A percentile compares a stretch with the other conserved stretches of the same genome.
These are phyloP conservation scores for Pomatorhinus ruficollis DNA, from an alignment of 2,113 vertebrate species.

Conservation along the genomic window DNA sequence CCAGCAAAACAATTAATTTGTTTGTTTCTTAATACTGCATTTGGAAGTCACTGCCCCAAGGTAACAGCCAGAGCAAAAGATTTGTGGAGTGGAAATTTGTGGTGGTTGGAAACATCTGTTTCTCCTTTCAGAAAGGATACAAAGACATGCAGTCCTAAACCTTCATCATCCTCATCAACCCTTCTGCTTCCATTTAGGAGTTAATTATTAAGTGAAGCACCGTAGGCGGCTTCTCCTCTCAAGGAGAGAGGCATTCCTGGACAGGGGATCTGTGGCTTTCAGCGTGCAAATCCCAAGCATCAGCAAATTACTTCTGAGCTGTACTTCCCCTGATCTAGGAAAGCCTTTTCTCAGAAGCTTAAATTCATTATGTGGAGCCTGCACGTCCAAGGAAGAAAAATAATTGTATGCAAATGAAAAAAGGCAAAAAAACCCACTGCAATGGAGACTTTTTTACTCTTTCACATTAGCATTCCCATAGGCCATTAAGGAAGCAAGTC, in stretches of 20 bases:
- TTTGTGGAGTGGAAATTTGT: background rate
- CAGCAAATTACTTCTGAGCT: background rate
- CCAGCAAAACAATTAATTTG: background rate
- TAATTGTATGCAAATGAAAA: background rate
- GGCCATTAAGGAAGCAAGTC: background rate
- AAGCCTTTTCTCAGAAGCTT: background rate
- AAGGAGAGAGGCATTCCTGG: background rate
- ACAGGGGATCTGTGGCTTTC: background rate
- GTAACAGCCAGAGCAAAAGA: background rate
- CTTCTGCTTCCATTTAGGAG: conserved; percentile 8
- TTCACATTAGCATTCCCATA: background rate
- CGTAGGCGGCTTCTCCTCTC: background rate
- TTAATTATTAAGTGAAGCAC: background rate
- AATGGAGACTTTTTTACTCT: background rate
- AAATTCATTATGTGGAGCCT: background rate
- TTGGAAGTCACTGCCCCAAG: background rate
- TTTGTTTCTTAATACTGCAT: background rate
- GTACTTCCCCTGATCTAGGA: background rate
- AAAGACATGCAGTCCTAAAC: background rate
- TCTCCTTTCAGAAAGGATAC: conserved; percentile 1
- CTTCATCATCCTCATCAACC: background rate
- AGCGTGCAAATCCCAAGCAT: background rate
- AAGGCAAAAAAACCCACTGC: background rate
- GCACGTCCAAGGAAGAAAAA: background rate
- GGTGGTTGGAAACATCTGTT: conserved; percentile 17